A percentile compares a stretch with the other conserved stretches of the same genome.
Conservation (phyloP, 2,113 vertebrate genomes). For the Perca schrenkii region DNA sequence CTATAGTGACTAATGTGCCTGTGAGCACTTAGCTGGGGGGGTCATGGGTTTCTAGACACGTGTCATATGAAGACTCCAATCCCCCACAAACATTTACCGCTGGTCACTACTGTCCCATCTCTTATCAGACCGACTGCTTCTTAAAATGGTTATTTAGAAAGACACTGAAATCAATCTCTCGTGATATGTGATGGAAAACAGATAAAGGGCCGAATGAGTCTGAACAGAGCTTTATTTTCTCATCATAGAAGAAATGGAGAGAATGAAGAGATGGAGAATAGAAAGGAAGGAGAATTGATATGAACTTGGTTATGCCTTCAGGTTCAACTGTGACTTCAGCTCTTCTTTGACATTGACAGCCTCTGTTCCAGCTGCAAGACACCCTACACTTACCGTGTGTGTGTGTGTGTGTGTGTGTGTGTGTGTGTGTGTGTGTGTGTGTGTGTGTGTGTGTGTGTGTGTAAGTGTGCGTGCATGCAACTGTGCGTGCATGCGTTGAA, state of each 20-base stretch:
- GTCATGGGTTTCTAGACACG: constrained; percentile 51
- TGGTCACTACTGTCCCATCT: constrained; percentile 38
- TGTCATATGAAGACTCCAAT: constrained; percentile 57
- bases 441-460: constrained; percentile 32
- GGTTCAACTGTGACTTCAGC: constrained; percentile 56
- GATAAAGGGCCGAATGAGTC: neutral
- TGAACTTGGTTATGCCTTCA: constrained; percentile 50
- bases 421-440: constrained; percentile 32
- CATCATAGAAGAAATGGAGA: constrained; percentile 9
- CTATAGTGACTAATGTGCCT: constrained; percentile 65
- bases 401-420: constrained; percentile 32
- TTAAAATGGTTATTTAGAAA: constrained; percentile 17
- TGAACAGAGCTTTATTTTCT: neutral
- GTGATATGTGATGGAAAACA: neutral
- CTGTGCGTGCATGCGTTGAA: constrained; percentile 12
- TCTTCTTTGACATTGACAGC: constrained; percentile 67
- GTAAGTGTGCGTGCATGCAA: constrained; percentile 7
- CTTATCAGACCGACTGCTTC: neutral
- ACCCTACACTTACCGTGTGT: constrained; percentile 37
- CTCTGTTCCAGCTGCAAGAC: constrained; percentile 60
- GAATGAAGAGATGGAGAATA: constrained; percentile 20
- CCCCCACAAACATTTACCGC: constrained; percentile 38
- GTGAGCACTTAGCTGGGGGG: constrained; percentile 31
- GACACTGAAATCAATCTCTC: constrained; percentile 8
- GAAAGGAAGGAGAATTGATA: constrained; percentile 31